phyloP scores from a whole-genome alignment of 2,888 invertebrate genomes.

The Diadegma fenestrale region DNA sequence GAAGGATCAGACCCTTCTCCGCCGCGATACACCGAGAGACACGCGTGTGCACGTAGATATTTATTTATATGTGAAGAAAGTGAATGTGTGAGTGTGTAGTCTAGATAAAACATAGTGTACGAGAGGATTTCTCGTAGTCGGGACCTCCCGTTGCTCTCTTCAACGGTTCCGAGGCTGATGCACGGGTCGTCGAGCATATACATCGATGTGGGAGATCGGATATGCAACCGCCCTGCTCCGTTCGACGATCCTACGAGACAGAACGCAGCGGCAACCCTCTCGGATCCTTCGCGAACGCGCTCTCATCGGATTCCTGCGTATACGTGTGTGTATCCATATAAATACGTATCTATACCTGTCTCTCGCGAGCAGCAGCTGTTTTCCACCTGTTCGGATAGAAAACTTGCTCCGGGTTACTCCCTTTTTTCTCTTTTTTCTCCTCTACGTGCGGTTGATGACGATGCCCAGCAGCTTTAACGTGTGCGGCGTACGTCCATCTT shows the following conservation, averaged over 20 bases:
- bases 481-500: not conserved
- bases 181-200: slow-evolving; percentile 52
- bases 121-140: slow-evolving; percentile 35
- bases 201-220: slow-evolving; percentile 51
- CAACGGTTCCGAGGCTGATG: slow-evolving; percentile 54
- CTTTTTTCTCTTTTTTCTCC: slow-evolving; percentile 19
- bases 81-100: not conserved
- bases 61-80: slow-evolving; percentile 16
- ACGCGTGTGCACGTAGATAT: not conserved
- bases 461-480: not conserved
- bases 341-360: slow-evolving; percentile 28
- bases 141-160: slow-evolving; percentile 66
- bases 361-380: slow-evolving; percentile 62
- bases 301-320: slow-evolving; percentile 59
- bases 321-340: not conserved
- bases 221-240: slow-evolving; percentile 41
- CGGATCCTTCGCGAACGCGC: slow-evolving; percentile 31
- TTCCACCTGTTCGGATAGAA: slow-evolving; percentile 68
- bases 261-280: slow-evolving; percentile 48
- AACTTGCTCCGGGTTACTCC: slow-evolving; percentile 57
- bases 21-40: slow-evolving; percentile 1
- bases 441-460: slow-evolving; percentile 42
- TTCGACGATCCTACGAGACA: slow-evolving; percentile 65
- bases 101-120: not conserved
- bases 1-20: slow-evolving; percentile 61